Base-by-base conservation (phyloP, 2,888 invertebrate genomes). In the Harmothoe impar region DNA sequence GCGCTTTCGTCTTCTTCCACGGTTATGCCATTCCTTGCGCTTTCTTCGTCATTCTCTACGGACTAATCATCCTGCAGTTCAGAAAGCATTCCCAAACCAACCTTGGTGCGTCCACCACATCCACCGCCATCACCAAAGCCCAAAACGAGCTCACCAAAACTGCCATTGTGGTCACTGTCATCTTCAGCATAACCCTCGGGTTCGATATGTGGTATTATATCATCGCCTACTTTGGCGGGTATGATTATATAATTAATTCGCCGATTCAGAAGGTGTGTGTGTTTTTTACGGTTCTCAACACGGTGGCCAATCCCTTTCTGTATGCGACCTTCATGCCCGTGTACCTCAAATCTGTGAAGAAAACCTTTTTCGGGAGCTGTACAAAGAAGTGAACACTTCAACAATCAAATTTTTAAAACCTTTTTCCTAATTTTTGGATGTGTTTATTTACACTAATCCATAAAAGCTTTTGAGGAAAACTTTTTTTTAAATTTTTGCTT, bases 191-290 rank as follows among this genome's bases (percentile, higher is more conserved):
- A 5, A 17, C 89, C 25, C 35, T 89, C 25, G 77, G 89, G 0
- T 33, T 72, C 43, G 89, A 89, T 25, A 25, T 68, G 23, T 89
- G 89, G 89, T 89, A 77, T 29, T 89, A 89, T 31, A 33, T 72
- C 0, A 29, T 89, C 7, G 77, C 72, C 43, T 51, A 77, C 35
- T 25, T 54, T 43, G 89, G 89, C 0, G 23, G 72, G 23, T n/a
- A 43, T 72, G 10, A 35, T 0, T 89, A 77, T 77, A 43, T 89
- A 12, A 43, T 72, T 10, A 89, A 89, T 51, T 77, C 89, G 0
- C 43, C 89, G 23, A 43, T 89, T 33, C 89, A 89, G 51, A 89
- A 89, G 43, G 43, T 77, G 10, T 33, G 77, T n/a, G 72, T 89
- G n/a, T 89, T 89, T 43, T 43, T 89, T 15, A n/a, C 89, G 1